These are phyloP conservation scores for Ceramica pisi DNA, from an alignment of 2,888 invertebrate genomes.

Conservation along the genomic window DNA sequence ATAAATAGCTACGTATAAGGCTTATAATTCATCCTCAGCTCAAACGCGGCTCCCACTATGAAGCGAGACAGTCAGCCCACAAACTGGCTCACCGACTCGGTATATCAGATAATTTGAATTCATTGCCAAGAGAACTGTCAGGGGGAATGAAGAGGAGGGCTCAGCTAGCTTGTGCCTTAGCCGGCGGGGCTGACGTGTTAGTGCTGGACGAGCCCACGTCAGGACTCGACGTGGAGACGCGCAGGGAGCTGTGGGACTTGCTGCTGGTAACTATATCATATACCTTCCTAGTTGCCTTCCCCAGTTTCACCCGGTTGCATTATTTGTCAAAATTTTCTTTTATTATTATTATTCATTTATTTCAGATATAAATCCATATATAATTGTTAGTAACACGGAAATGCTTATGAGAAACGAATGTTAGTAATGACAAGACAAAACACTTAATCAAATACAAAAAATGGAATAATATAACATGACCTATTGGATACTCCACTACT, in stretches of 20 bases:
- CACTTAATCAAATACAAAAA: too few species aligned
- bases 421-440: too few species aligned
- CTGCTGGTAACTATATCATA: conserved; percentile 39
- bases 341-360: too few species aligned
- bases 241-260: conserved; percentile 76
- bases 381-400: too few species aligned
- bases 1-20: too few species aligned
- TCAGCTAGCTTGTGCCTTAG: conserved; percentile 96
- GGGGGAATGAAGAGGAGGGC: conserved; percentile 97
- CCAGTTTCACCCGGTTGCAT: too few species aligned
- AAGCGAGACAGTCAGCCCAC: conserved; percentile 61
- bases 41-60: conserved; percentile 75
- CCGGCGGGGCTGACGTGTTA: conserved; percentile 93
- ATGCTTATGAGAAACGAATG: too few species aligned
- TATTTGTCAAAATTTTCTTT: too few species aligned
- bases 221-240: conserved; percentile 77
- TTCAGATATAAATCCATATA: too few species aligned
- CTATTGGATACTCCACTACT: too few species aligned
- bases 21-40: conserved; percentile 68
- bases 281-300: too few species aligned
- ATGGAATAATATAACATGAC: too few species aligned
- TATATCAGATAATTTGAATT: conserved; percentile 90
- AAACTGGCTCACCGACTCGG: conserved; percentile 68
- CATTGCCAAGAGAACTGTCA: conserved; percentile 92
- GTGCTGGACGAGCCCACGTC: conserved; percentile 95